These are phyloP conservation scores for Graphium colonna DNA, from an alignment of 2,888 invertebrate species.

Conservation along the genomic window DNA sequence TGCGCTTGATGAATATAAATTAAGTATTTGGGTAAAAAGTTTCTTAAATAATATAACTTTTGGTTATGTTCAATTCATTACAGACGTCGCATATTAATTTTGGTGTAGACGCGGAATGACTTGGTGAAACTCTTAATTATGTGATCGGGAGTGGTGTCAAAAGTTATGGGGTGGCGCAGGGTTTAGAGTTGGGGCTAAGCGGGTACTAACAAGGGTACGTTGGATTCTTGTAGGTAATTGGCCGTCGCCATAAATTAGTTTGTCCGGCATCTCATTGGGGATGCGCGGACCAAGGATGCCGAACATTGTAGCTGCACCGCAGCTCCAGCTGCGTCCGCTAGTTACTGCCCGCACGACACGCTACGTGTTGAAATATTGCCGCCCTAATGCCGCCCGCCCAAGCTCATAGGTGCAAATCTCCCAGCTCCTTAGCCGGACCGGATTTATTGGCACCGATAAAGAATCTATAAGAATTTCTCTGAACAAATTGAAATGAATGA, in stretches of 20 bases:
- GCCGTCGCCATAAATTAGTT: constrained; percentile 69
- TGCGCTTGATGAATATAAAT: constrained; percentile 74
- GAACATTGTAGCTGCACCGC: constrained; percentile 69
- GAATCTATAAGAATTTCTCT: too few relatives aligned
- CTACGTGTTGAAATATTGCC: constrained; percentile 58
- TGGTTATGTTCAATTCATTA: constrained; percentile 67
- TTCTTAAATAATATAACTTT: constrained; percentile 70
- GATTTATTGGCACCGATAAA: background rate
- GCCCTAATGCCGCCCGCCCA: constrained; percentile 37
- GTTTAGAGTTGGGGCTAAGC: constrained; percentile 1
- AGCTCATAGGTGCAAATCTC: constrained; percentile 35
- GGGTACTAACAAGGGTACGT: constrained; percentile 14
- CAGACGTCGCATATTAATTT: constrained; percentile 70
- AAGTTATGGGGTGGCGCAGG: background rate
- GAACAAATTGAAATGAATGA: too few relatives aligned
- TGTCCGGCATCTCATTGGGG: constrained; percentile 53
- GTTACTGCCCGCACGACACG: constrained; percentile 59
- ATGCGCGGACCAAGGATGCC: constrained; percentile 54
- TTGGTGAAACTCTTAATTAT: constrained; percentile 26
- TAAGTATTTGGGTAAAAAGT: constrained; percentile 66
- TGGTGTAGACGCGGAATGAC: constrained; percentile 17
- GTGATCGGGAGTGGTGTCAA: background rate
- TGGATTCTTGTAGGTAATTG: constrained; percentile 71
- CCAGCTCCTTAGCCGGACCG: background rate
- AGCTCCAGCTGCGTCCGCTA: constrained; percentile 66